Evolutionary conservation across 2,797 vertebrate genomes (phyloP).

Genomic region (Myotis daubentonii): DNA sequence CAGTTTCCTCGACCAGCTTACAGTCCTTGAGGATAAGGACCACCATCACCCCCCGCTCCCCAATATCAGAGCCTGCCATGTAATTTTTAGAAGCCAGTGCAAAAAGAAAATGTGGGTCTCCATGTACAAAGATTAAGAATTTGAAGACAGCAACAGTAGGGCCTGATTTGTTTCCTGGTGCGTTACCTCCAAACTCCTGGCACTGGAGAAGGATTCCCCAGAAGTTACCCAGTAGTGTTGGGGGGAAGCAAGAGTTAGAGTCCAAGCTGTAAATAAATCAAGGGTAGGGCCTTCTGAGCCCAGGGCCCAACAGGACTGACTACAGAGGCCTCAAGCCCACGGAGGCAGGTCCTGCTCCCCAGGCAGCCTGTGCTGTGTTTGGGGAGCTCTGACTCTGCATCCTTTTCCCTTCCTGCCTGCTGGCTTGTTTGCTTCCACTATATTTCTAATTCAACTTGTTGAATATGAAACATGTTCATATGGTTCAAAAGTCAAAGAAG

Average conservation of each 20-base stretch:
- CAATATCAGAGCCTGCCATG: neutral
- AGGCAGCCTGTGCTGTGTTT: rapidly evolving
- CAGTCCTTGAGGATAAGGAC: neutral
- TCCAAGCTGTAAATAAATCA: neutral
- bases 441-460: constrained; percentile 11
- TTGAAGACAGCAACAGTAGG: neutral
- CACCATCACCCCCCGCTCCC: neutral
- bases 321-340: rapidly evolving
- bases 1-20: neutral
- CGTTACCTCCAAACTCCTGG: neutral
- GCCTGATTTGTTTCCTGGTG: neutral
- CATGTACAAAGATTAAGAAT: neutral
- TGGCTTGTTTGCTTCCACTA: neutral
- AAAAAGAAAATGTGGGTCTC: neutral
- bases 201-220: neutral
- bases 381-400: neutral
- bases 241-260: neutral
- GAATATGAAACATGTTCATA: neutral
- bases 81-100: neutral
- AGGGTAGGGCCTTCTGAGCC: neutral
- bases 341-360: neutral
- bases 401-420: neutral
- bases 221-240: neutral
- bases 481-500: constrained; percentile 21
- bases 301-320: rapidly evolving